Percentiles rank a stretch among this genome's conserved stretches.
Evolutionary conservation across 2,888 invertebrate species (phyloP).

Genomic region (Oligia fasciuncula): DNA sequence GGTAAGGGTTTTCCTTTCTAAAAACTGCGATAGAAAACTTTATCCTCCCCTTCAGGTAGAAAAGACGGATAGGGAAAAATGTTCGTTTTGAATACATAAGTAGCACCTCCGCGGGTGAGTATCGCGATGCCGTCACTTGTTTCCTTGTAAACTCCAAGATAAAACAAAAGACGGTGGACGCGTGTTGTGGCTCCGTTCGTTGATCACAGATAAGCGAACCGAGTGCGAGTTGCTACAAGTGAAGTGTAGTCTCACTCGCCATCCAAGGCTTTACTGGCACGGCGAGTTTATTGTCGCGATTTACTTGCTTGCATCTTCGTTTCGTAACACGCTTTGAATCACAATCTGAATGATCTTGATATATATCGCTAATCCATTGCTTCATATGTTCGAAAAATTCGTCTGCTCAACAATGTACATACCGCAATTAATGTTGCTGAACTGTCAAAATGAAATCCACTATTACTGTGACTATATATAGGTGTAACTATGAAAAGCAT

Average conservation of each 20-base stretch:
- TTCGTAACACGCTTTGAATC: neutral
- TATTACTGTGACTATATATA: too few species aligned
- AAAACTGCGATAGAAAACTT: conserved; percentile 20
- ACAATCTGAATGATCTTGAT: too few species aligned
- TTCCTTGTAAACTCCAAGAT: conserved; percentile 5
- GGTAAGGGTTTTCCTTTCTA: conserved; percentile 2
- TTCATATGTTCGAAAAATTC: too few species aligned
- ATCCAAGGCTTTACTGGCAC: neutral
- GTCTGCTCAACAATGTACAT: too few species aligned
- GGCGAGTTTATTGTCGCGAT: neutral
- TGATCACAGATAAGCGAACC: neutral
- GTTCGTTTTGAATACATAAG: conserved; percentile 32
- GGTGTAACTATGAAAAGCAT: neutral
- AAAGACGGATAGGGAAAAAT: conserved; percentile 11
- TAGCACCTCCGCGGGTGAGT: neutral
- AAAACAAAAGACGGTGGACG: conserved; percentile 24
- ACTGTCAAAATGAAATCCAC: too few species aligned
- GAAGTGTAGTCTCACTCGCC: neutral
- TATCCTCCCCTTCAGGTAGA: conserved; percentile 20
- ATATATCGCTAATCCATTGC: too few species aligned
- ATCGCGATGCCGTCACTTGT: conserved; percentile 29
- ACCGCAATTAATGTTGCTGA: too few species aligned
- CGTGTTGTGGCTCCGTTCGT: neutral
- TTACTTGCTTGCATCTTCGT: too few species aligned
- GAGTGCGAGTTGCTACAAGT: neutral